These are phyloP conservation scores for Nasonia longicornis DNA, from an alignment of 1,140 invertebrate species.

Conservation along the genomic window DNA sequence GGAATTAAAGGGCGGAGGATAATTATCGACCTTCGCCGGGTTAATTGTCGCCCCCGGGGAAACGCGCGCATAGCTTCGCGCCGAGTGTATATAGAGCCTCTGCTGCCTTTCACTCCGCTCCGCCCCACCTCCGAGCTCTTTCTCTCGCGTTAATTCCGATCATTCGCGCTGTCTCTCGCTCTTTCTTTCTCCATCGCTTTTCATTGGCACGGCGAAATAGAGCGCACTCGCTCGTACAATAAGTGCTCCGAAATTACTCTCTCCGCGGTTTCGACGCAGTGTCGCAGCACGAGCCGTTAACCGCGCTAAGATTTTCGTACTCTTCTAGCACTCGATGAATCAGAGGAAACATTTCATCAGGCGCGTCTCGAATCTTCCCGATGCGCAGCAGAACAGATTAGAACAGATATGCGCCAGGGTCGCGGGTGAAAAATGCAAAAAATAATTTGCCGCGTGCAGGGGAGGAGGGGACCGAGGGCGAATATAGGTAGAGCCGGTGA, in stretches of 20 bases:
- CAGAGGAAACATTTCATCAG: neutral
- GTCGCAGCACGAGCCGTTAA: too few species aligned
- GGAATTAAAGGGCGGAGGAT: conserved; percentile 46
- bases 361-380: neutral
- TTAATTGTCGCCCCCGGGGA: conserved; percentile 46
- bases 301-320: neutral
- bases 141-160: conserved; percentile 28
- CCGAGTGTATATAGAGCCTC: neutral
- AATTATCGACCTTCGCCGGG: conserved; percentile 37
- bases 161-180: conserved; percentile 15
- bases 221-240: conserved; percentile 11
- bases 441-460: neutral
- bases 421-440: conserved; percentile 3
- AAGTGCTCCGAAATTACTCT: neutral
- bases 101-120: conserved; percentile 3
- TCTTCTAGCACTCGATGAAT: neutral
- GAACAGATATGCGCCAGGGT: neutral
- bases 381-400: neutral
- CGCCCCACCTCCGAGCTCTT: neutral
- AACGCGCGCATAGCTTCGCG: conserved; percentile 9
- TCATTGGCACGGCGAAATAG: conserved; percentile 25
- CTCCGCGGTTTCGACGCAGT: neutral
- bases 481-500: neutral
- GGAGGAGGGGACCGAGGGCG: neutral
- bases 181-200: neutral